These are phyloP conservation scores for Portevinia maculata DNA, from an alignment of 2,888 invertebrate genomes.

Conservation along the genomic window DNA sequence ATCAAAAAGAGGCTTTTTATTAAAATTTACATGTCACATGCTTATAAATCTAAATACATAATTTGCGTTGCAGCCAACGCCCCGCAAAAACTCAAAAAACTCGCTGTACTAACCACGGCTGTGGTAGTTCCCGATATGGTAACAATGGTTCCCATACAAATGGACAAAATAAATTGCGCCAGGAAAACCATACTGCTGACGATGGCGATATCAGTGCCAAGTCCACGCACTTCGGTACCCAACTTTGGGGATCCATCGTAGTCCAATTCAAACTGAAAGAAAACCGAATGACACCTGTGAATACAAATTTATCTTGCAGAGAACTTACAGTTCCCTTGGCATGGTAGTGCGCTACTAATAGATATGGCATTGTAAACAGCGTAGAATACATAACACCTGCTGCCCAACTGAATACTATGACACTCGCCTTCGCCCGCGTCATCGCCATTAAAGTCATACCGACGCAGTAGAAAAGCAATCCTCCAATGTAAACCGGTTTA, in stretches of 20 bases:
- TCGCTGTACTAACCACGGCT: constrained; percentile 93
- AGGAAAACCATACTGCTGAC: constrained; percentile 98
- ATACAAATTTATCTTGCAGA: background rate
- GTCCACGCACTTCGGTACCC: constrained; percentile 89
- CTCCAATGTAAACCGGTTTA: constrained; percentile 93
- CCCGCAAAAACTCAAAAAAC: constrained; percentile 92
- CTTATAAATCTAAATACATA: constrained; percentile 93
- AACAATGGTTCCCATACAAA: constrained; percentile 93
- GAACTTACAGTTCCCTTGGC: constrained; percentile 91
- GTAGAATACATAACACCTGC: constrained; percentile 99
- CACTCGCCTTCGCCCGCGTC: constrained; percentile 89
- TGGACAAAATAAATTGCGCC: constrained; percentile 95
- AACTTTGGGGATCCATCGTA: constrained; percentile 84
- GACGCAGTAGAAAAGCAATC: constrained; percentile 92
- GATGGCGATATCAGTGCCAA: constrained; percentile 97
- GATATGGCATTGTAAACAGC: constrained; percentile 97
- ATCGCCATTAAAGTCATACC: constrained; percentile 95
- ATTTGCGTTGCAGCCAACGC: constrained; percentile 93
- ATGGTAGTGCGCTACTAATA: constrained; percentile 96
- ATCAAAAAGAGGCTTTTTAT: background rate
- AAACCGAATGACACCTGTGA: background rate
- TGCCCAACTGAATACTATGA: constrained; percentile 94
- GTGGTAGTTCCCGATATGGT: constrained; percentile 92
- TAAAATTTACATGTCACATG: background rate
- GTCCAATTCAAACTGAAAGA: constrained; percentile 85